These are phyloP conservation scores for Adineta ricciae DNA, from an alignment of 2,888 invertebrate genomes.

Conservation along the genomic window DNA sequence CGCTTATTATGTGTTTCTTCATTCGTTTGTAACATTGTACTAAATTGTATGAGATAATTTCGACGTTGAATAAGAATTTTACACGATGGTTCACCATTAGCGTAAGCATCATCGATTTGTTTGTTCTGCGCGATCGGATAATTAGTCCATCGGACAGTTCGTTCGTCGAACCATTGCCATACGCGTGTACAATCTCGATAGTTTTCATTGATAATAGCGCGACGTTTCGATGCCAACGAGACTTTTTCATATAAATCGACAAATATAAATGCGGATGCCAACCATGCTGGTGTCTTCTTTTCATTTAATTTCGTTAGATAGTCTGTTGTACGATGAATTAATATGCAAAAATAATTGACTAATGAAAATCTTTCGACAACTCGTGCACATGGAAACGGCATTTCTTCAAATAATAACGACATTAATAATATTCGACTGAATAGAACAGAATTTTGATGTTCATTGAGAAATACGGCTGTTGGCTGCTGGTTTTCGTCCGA, in stretches of 20 bases:
- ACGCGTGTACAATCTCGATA: conserved; percentile 39
- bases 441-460: not conserved
- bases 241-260: conserved; percentile 69
- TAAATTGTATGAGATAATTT: conserved; percentile 67
- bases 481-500: not conserved
- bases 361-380: conserved; percentile 50
- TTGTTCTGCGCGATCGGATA: conserved; percentile 65
- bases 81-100: conserved; percentile 61
- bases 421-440: conserved; percentile 26
- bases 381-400: conserved; percentile 60
- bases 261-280: conserved; percentile 64
- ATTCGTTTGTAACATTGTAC: conserved; percentile 64
- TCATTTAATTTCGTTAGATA: not conserved
- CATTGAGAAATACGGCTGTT: not conserved
- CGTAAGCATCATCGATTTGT: conserved; percentile 67
- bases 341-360: conserved; percentile 35
- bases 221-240: conserved; percentile 60
- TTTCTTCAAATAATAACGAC: conserved; percentile 54
- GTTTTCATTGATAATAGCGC: conserved; percentile 57
- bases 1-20: conserved; percentile 72
- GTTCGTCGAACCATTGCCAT: conserved; percentile 76
- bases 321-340: conserved; percentile 12
- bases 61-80: conserved; percentile 51
- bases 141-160: conserved; percentile 68
- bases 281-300: conserved; percentile 56